These are phyloP conservation scores for Arctia plantaginis DNA, from an alignment of 2,888 invertebrate species.

Conservation along the genomic window DNA sequence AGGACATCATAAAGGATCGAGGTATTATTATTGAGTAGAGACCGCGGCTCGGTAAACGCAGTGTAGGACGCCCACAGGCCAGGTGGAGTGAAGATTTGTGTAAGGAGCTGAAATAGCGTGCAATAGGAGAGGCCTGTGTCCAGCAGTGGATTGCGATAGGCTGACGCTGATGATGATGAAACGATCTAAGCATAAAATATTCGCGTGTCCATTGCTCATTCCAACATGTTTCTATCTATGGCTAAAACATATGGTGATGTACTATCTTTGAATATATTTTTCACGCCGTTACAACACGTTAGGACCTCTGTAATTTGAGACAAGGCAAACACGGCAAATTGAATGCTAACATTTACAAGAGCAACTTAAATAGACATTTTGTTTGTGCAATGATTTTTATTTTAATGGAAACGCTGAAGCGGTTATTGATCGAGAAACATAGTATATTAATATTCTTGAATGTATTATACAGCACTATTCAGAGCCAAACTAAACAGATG, in stretches of 20 bases:
- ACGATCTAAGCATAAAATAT: no score
- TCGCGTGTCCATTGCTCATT: no score
- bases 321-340: constrained; percentile 64
- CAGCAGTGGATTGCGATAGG: no score
- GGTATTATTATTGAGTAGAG: no score
- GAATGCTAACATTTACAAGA: constrained; percentile 67
- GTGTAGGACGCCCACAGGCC: no score
- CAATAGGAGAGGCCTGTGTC: no score
- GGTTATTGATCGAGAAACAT: not conserved
- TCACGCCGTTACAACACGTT: not conserved
- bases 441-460: not conserved
- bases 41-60: no score
- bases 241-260: not conserved
- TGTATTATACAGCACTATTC: not conserved
- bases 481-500: no score
- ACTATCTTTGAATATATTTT: not conserved
- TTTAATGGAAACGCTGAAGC: constrained; percentile 35
- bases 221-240: not conserved
- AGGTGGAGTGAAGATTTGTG: no score
- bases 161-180: no score
- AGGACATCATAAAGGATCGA: no score
- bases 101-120: no score
- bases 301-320: constrained; percentile 54
- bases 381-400: constrained; percentile 46
- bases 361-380: constrained; percentile 49